phyloP scores from a whole-genome alignment of 2,888 invertebrate species.

The Tenthredo amoena region DNA sequence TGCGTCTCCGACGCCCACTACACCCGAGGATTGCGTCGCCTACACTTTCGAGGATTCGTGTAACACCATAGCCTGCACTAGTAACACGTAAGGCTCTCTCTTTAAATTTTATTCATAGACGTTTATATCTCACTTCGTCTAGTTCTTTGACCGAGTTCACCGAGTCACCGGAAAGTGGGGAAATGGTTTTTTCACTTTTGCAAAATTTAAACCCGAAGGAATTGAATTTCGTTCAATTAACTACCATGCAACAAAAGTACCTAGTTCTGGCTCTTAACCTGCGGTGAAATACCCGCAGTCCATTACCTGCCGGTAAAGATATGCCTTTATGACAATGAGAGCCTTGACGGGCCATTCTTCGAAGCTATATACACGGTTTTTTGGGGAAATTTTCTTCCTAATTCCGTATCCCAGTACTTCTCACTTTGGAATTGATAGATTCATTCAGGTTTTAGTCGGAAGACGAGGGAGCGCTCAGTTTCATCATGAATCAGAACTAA shows the following conservation, averaged over 20 bases:
- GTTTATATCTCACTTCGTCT: not conserved
- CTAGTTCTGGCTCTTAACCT: not conserved
- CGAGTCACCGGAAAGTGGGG: not conserved
- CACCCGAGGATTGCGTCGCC: constrained; percentile 53
- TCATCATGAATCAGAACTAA: not conserved
- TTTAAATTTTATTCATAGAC: not conserved
- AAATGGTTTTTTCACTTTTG: not conserved
- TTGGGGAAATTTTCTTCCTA: not conserved
- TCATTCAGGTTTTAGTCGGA: not conserved
- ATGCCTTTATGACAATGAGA: not conserved
- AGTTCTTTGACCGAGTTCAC: not conserved
- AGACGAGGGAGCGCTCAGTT: not conserved
- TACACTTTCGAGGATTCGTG: constrained; percentile 43
- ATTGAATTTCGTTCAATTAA: not conserved
- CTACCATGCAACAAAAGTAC: not conserved
- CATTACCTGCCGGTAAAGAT: not conserved
- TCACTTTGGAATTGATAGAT: not conserved
- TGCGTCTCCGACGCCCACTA: constrained; percentile 78
- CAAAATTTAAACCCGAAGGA: not conserved
- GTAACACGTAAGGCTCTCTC: constrained; percentile 38
- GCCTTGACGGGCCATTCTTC: not conserved
- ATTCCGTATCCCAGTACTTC: not conserved
- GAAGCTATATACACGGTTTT: not conserved
- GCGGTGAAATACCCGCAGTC: not conserved
- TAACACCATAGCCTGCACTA: constrained; percentile 3